phyloP scores from a whole-genome alignment of 1,140 invertebrate species.

The Drosophila rhopaloa region DNA sequence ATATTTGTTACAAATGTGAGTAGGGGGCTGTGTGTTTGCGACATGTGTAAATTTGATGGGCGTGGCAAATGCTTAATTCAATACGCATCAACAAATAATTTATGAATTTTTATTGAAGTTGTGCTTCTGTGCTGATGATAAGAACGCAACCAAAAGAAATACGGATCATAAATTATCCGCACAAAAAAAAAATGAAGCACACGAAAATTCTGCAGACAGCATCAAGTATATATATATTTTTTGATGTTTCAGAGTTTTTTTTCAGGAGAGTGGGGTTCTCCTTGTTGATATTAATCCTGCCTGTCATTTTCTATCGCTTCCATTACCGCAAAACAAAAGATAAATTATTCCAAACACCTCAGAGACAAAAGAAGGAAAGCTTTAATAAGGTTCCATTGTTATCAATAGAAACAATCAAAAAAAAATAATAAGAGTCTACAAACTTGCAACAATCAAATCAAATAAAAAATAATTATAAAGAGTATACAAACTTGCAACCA shows the following conservation, averaged over 20 bases:
- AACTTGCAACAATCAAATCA: no score
- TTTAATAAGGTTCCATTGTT: neutral
- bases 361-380: neutral
- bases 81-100: slow-evolving; percentile 51
- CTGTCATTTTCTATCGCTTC: neutral
- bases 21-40: neutral
- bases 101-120: slow-evolving; percentile 47
- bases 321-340: neutral
- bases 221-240: neutral
- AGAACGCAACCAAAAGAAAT: neutral
- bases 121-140: slow-evolving; percentile 9
- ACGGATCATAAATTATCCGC: slow-evolving; percentile 31
- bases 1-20: slow-evolving; percentile 11
- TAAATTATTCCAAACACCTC: slow-evolving; percentile 2
- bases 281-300: neutral
- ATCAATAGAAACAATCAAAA: neutral
- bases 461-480: no score
- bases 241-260: neutral
- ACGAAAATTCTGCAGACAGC: neutral
- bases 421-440: no score
- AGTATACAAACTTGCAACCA: no score
- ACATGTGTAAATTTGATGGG: slow-evolving; percentile 33
- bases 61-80: slow-evolving; percentile 45
- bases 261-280: neutral
- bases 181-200: slow-evolving; percentile 5